phyloP scores from a whole-genome alignment of 2,888 invertebrate genomes.

The Polyploca ridens region DNA sequence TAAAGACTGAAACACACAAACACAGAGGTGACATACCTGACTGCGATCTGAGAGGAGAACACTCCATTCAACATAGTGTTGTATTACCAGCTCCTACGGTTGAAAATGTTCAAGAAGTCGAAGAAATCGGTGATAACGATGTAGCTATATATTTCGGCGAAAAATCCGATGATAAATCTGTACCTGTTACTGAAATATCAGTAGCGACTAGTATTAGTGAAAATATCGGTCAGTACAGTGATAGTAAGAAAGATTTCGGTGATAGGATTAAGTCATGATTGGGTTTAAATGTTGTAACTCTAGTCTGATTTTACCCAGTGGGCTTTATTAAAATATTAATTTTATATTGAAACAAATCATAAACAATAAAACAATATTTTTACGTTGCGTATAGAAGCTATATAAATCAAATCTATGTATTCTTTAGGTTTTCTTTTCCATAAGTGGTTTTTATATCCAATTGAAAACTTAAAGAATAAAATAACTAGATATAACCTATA shows the following conservation, averaged over 20 bases:
- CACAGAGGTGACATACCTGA: conserved; percentile 60
- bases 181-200: conserved; percentile 75
- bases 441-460: too few species aligned
- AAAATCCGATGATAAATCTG: conserved; percentile 43
- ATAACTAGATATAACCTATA: neutral
- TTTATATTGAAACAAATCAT: neutral
- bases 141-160: conserved; percentile 84
- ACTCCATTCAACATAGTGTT: conserved; percentile 72
- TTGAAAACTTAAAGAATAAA: neutral
- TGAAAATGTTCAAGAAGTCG: conserved; percentile 54
- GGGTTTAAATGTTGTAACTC: conserved; percentile 34
- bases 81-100: conserved; percentile 66
- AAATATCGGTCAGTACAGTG: conserved; percentile 2
- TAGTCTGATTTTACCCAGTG: conserved; percentile 55
- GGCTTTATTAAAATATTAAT: conserved; percentile 20
- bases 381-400: neutral
- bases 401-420: conserved; percentile 1
- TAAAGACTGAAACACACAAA: conserved; percentile 47
- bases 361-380: neutral
- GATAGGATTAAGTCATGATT: conserved; percentile 61
- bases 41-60: conserved; percentile 73
- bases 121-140: conserved; percentile 82
- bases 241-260: conserved; percentile 53
- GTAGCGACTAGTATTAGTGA: conserved; percentile 78
- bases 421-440: neutral